Conservation (phyloP, 1,140 invertebrate species). For the Venturia canescens region DNA sequence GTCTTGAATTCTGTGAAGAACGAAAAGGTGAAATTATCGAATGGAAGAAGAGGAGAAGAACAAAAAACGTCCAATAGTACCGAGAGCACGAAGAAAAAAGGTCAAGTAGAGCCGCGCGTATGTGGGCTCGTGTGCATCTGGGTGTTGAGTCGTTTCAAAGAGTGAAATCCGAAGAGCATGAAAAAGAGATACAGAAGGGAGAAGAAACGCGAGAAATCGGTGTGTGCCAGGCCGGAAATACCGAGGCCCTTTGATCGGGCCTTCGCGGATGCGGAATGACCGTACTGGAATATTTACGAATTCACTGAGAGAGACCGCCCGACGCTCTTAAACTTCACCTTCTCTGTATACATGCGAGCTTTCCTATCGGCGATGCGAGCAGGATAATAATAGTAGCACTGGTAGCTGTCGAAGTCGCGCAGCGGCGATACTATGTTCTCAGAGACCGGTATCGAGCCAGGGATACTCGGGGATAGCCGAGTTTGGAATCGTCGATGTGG, state of each 20-base stretch:
- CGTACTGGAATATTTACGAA: conserved; percentile 40
- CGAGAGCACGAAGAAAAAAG: neutral
- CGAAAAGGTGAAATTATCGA: neutral
- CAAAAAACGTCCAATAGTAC: conserved; percentile 15
- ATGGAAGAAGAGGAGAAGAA: conserved; percentile 41
- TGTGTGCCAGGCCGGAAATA: conserved; percentile 23
- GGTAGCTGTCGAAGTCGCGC: neutral
- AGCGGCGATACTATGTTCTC: neutral
- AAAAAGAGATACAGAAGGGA: neutral
- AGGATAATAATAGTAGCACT: neutral
- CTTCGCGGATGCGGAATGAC: conserved; percentile 29
- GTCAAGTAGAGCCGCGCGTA: neutral
- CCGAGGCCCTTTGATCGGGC: conserved; percentile 26
- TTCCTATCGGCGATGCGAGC: neutral
- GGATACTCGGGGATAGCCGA: neutral
- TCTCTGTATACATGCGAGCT: neutral
- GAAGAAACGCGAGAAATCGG: conserved; percentile 35
- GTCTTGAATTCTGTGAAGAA: conserved; percentile 54
- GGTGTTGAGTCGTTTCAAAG: conserved; percentile 14
- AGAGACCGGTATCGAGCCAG: conserved; percentile 18
- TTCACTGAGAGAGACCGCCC: conserved; percentile 21
- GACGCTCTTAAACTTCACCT: conserved; percentile 21
- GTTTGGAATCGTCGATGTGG: conserved; percentile 39
- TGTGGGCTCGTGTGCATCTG: too few relatives aligned
- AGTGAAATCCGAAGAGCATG: neutral